A percentile compares a stretch with the other conserved stretches of the same genome.
Conservation (phyloP, 2,888 invertebrate genomes). For the Frankliniella intonsa region DNA sequence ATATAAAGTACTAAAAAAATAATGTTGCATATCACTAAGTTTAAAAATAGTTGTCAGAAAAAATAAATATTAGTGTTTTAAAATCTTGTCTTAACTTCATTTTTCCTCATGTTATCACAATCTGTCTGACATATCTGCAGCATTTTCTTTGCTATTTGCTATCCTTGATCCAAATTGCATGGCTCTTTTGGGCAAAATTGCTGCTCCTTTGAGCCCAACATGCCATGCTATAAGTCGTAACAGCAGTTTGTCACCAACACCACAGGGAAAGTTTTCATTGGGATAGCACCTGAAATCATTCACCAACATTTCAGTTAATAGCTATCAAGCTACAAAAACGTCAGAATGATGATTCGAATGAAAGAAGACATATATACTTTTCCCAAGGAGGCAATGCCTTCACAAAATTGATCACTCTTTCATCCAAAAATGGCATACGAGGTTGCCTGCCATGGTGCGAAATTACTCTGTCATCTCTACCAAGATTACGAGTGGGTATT, state of each 20-base stretch:
- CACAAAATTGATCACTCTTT: slow-evolving; percentile 58
- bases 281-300: slow-evolving; percentile 54
- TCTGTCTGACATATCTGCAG: slow-evolving; percentile 58
- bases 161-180: slow-evolving; percentile 97
- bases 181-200: slow-evolving; percentile 80
- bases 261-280: slow-evolving; percentile 57
- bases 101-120: slow-evolving; percentile 26
- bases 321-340: slow-evolving; percentile 39
- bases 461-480: slow-evolving; percentile 89
- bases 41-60: neutral
- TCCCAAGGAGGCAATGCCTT: slow-evolving; percentile 62
- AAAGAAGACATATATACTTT: slow-evolving; percentile 49
- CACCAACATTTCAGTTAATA: slow-evolving; percentile 35
- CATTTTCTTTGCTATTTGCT: slow-evolving; percentile 86
- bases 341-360: slow-evolving; percentile 25
- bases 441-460: slow-evolving; percentile 82
- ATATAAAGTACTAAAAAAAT: too few species aligned
- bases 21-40: neutral
- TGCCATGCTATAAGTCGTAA: slow-evolving; percentile 67
- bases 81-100: neutral
- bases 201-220: slow-evolving; percentile 60
- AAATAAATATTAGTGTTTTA: too few species aligned
- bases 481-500: slow-evolving; percentile 85
- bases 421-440: slow-evolving; percentile 65
- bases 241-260: slow-evolving; percentile 90